Percentiles rank a stretch among this genome's conserved stretches.
Evolutionary conservation across 2,888 invertebrate genomes (phyloP).

Genomic region (Troides oblongomaculatus): DNA sequence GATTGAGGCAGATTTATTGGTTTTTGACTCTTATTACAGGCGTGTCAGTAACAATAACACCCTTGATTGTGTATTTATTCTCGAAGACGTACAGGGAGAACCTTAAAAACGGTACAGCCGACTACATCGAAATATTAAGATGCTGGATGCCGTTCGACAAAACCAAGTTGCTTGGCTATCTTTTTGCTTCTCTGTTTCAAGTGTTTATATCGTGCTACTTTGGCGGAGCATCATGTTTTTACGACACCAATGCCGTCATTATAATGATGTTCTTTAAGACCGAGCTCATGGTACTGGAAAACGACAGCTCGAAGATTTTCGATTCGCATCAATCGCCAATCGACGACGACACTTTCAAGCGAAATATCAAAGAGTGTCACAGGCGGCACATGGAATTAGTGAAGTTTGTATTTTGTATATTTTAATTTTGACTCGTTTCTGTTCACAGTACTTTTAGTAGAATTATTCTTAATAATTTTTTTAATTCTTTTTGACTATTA

Average conservation of each 20-base stretch:
- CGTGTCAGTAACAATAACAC: constrained; percentile 47
- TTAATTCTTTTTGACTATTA: no score
- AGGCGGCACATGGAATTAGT: constrained; percentile 51
- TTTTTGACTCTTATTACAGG: constrained; percentile 55
- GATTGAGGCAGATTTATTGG: constrained; percentile 56
- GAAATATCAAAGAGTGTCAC: constrained; percentile 49
- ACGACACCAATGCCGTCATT: constrained; percentile 56
- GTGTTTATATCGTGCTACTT: constrained; percentile 53
- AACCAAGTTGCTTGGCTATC: constrained; percentile 44
- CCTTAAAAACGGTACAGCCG: constrained; percentile 48
- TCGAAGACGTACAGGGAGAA: constrained; percentile 48
- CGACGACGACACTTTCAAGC: constrained; percentile 33
- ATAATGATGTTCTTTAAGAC: constrained; percentile 61
- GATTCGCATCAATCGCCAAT: constrained; percentile 31
- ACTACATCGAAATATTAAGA: constrained; percentile 53
- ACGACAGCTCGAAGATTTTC: constrained; percentile 53
- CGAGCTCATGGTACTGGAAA: constrained; percentile 51
- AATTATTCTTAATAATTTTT: no score
- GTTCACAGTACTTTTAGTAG: no score
- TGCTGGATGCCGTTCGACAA: constrained; percentile 64
- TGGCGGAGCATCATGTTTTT: constrained; percentile 59
- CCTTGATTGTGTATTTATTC: constrained; percentile 49
- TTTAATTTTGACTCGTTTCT: no score
- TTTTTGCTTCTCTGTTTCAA: constrained; percentile 49
- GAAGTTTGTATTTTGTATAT: constrained; percentile 46